Evolutionary conservation across 2,797 vertebrate genomes (phyloP).

Genomic region (Falco biarmicus): DNA sequence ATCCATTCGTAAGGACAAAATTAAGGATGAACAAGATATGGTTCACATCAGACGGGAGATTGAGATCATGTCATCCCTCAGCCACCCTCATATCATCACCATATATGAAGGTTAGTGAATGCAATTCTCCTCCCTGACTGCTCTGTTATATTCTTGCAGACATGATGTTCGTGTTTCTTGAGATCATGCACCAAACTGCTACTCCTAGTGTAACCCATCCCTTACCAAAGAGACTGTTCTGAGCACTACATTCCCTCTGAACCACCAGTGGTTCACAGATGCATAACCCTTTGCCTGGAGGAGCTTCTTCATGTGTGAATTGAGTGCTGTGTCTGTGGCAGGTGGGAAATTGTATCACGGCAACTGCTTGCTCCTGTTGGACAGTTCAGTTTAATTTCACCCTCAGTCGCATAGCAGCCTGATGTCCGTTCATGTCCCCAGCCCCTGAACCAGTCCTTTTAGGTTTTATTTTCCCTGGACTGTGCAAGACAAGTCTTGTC

Average conservation of each 20-base stretch:
- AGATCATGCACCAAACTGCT: neutral
- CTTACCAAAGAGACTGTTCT: neutral
- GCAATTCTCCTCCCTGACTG: slow-evolving; percentile 17
- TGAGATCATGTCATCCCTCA: slow-evolving; percentile 93
- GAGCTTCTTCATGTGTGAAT: neutral
- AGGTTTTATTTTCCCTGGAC: neutral
- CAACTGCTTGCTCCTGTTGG: neutral
- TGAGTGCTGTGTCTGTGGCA: neutral
- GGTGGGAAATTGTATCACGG: neutral
- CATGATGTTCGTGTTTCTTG: slow-evolving; percentile 51
- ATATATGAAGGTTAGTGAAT: slow-evolving; percentile 90
- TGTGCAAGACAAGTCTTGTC: neutral
- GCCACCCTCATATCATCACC: slow-evolving; percentile 91
- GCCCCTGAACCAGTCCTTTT: neutral
- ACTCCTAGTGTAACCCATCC: neutral
- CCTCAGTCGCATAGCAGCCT: neutral
- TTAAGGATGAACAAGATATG: slow-evolving; percentile 91
- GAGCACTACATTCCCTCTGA: neutral
- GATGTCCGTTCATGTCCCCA: neutral
- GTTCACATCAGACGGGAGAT: slow-evolving; percentile 89
- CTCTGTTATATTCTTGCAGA: slow-evolving; percentile 59
- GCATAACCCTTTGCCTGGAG: neutral
- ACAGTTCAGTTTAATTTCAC: neutral
- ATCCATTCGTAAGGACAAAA: slow-evolving; percentile 92
- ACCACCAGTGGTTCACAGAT: neutral